Base-by-base conservation (phyloP, 2,888 invertebrate genomes). In the Chromoteleia sp. region DNA sequence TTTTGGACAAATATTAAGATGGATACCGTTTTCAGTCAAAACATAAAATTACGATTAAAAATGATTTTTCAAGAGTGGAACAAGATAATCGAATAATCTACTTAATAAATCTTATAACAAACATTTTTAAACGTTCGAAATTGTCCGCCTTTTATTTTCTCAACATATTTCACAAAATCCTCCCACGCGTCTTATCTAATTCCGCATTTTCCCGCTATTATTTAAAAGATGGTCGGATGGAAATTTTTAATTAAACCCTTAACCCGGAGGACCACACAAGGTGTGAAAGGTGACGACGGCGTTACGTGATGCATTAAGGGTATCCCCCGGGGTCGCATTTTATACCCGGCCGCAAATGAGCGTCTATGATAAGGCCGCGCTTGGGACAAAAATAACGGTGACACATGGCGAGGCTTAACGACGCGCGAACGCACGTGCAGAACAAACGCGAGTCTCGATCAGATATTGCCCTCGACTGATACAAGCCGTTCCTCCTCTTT, bases 381-480 rank as follows among this genome's bases (percentile, higher is more conserved):
- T 36, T 10, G 43, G 1, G 41, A 71, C 43, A 74, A 82, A 82
- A 78, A 70, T 63, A 68, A 71, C 71, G 65, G 73, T 81, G 77
- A 81, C 74, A 45, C 77, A 81, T 71, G 52, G 74, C 70, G 56
- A 30, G 73, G 75, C 78, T 74, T 74, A 82, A 82, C 77, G 65
- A 77, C 61, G 67, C 50, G 54, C 76, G 61, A 52, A 68, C 56
- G 68, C 77, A 81, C 77, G 81, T 74, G 81, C 81, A 67, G 67
- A 81, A 76, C 76, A 71, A 76, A 81, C 68, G 59, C 52, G 61
- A 65, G 43, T 15, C 59, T 48, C 63, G 84, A 86, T 86, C 86
- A 86, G 86, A 86, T 86, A 86, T 65, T 85, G 82, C 85, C 85
- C 85, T 88, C 87, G 88, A 89, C 88, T 86, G 88, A 89, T 88